A percentile compares a stretch with the other conserved stretches of the same genome.
These are phyloP conservation scores for Philonicus albiceps DNA, from an alignment of 2,888 invertebrate species.

Conservation along the genomic window DNA sequence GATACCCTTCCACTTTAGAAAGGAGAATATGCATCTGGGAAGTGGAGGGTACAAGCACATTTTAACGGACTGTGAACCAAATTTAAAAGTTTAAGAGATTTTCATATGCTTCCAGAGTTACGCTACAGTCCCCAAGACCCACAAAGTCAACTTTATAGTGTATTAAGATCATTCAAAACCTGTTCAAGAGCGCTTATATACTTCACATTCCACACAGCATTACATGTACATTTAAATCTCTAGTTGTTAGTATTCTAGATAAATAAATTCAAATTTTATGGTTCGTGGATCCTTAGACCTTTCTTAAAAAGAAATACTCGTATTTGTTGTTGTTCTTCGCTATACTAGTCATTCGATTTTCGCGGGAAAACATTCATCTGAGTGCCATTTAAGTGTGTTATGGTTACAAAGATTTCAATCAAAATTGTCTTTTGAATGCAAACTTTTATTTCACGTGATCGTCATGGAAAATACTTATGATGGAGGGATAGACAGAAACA, in stretches of 20 bases:
- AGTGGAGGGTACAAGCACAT: slow-evolving; percentile 63
- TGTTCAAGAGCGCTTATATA: not conserved
- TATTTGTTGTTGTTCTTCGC: too few species aligned
- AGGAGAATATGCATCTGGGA: slow-evolving; percentile 62
- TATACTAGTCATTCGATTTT: too few species aligned
- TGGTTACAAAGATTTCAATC: too few species aligned
- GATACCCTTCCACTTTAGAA: slow-evolving; percentile 61
- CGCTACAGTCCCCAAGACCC: not conserved
- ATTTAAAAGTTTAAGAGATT: slow-evolving; percentile 26
- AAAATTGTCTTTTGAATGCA: too few species aligned
- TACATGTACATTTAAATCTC: not conserved
- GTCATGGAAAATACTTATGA: too few species aligned
- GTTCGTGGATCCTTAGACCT: not conserved
- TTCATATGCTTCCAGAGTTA: not conserved
- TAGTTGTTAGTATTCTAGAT: not conserved
- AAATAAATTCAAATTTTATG: not conserved
- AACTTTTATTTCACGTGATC: too few species aligned
- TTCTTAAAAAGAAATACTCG: too few species aligned
- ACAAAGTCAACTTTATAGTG: not conserved
- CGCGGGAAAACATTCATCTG: too few species aligned
- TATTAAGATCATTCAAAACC: not conserved
- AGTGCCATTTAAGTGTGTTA: too few species aligned
- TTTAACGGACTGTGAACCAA: slow-evolving; percentile 48
- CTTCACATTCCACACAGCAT: not conserved
- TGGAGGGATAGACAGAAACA: too few species aligned